Base-by-base conservation (phyloP, 2,113 vertebrate species). In the Chaetura pelagica region DNA sequence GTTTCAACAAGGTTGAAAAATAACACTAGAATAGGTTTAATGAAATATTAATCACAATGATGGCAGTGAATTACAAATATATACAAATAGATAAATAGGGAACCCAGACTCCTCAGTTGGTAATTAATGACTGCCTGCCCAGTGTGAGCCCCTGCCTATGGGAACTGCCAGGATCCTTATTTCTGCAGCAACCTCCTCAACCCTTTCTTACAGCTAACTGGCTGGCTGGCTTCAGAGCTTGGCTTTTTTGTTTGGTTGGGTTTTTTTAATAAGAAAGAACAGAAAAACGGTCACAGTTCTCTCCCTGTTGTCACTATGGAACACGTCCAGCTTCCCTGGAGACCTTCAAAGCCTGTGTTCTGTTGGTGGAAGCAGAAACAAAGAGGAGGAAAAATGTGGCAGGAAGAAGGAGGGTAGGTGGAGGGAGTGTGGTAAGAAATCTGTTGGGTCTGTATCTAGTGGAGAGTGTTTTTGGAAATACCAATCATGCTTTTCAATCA, bases 151-250 rank as follows among this genome's bases (percentile, higher is more conserved):
- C 23, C 34, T 23, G 11, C 2, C 1, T 24, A 67, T 17, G 61
- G 32, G 35, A 71, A 38, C 16, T 66, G 19, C 7, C 27, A 72
- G 63, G 68, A 67, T 7, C 22, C 12, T 71, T 51, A 54, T 23
- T 73, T 73, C 59, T 84, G 30, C 24, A 84, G 30, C 17, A 3
- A 15, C 3, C 1, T 15, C 4, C 8, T 89, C 17, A 52, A 2
- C 5, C 1, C 1, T 2, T 62, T 76, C 23, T 68, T 9, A 9
- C 2, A 35, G 0, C 38, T 76, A 40, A 40, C 40, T 40, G 40
- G 40, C 40, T 40, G 40, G 40, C 40, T 40, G 40, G 40, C 40
- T 40, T 40, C 40, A 40, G 9, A 40, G 40, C 40, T 40, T n/a
- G n/a, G n/a, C n/a, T n/a, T n/a, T n/a, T n/a, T n/a, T n/a, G n/a